Percentiles rank a stretch among this genome's conserved stretches.
phyloP scores from a whole-genome alignment of 2,113 vertebrate species.

The Oceanodroma tethys region DNA sequence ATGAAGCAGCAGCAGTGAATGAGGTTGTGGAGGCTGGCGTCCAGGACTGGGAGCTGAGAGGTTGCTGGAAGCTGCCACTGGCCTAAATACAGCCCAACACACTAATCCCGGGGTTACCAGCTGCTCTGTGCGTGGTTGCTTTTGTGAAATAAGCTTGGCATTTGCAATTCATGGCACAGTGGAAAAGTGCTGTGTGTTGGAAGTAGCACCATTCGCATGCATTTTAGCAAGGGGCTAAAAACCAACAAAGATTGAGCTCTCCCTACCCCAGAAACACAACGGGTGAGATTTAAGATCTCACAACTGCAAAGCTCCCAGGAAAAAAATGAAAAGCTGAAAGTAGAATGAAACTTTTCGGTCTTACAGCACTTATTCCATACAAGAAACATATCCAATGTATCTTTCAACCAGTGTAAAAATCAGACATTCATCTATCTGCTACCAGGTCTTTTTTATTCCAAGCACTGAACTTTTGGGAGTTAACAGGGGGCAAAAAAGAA shows the following conservation, averaged over 20 bases:
- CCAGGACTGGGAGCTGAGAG: neutral
- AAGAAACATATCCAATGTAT: neutral
- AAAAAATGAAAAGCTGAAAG: neutral
- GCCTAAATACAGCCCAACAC: neutral
- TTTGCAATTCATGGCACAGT: neutral
- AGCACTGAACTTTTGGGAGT: neutral
- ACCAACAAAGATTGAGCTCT: neutral
- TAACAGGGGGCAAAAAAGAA: neutral
- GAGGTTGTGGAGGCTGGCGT: neutral
- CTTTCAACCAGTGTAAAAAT: neutral
- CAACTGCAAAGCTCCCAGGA: neutral
- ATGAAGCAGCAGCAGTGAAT: neutral
- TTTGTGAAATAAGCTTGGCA: neutral
- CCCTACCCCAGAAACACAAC: neutral
- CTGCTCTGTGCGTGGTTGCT: neutral
- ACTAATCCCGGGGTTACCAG: neutral
- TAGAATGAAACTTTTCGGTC: neutral
- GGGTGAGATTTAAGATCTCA: neutral
- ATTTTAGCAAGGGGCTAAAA: neutral
- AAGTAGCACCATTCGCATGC: neutral
- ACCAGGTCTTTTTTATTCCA: neutral
- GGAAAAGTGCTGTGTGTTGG: neutral
- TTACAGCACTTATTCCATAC: neutral
- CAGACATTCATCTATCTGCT: neutral
- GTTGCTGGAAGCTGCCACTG: neutral